Evolutionary conservation across 2,797 vertebrate species (phyloP).

Genomic region (Myoxocephalus aenaeus): DNA sequence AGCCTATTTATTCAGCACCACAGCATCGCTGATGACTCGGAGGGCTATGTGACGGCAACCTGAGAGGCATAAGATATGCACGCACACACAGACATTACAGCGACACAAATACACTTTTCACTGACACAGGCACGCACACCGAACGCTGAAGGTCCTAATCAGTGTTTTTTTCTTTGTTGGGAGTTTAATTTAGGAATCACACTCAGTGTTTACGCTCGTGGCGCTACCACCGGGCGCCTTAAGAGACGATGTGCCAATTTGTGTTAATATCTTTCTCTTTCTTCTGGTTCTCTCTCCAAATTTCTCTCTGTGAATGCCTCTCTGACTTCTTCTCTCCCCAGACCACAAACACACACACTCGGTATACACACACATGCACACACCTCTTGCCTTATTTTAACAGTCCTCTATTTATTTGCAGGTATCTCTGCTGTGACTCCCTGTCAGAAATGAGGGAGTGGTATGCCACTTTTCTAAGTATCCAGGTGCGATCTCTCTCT

Average conservation of each 20-base stretch:
- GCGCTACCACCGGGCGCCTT: neutral
- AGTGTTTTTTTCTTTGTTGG: slow-evolving; percentile 31
- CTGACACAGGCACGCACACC: slow-evolving; percentile 16
- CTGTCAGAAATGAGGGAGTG: slow-evolving; percentile 92
- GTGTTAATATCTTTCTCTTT: slow-evolving; percentile 28
- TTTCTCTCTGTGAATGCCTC: neutral
- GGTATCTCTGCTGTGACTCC: slow-evolving; percentile 95
- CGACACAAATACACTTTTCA: slow-evolving; percentile 7
- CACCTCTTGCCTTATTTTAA: slow-evolving; percentile 26
- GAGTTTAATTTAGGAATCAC: slow-evolving; percentile 48
- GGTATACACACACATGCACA: neutral
- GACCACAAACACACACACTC: neutral
- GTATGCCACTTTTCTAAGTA: slow-evolving; percentile 92
- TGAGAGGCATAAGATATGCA: slow-evolving; percentile 53
- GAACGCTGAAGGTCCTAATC: slow-evolving; percentile 45
- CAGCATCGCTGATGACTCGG: slow-evolving; percentile 58
- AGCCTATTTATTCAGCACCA: slow-evolving; percentile 62
- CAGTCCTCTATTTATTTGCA: slow-evolving; percentile 66
- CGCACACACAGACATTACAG: slow-evolving; percentile 20
- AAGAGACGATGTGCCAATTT: slow-evolving; percentile 31
- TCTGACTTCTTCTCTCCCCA: slow-evolving; percentile 1
- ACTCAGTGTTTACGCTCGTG: slow-evolving; percentile 37
- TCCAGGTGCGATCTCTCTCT: slow-evolving; percentile 85
- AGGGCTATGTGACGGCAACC: slow-evolving; percentile 37
- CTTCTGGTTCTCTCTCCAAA: neutral